Base-by-base conservation (phyloP, 2,113 vertebrate genomes). In the Epinephelus fuscoguttatus region DNA sequence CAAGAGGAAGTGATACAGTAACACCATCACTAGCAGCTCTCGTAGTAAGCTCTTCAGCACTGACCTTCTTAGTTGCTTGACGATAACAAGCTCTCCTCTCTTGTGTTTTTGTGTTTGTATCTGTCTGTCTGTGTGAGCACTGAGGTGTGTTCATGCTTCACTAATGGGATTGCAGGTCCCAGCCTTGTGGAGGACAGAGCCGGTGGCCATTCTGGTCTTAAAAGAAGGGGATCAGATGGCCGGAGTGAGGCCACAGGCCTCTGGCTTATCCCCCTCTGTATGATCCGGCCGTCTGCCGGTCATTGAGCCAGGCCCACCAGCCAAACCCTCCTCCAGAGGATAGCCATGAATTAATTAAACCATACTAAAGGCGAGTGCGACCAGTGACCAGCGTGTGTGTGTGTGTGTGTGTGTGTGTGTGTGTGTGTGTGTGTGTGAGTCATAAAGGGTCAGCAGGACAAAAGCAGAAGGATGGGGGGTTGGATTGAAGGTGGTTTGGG, bases 301-400 rank as follows among this genome's bases (percentile, higher is more conserved):
- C 89, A 88, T 66, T 85, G 84, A 94, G 86, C 90, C 87, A 77
- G 85, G 66, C 79, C 72, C 89, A 87, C 77, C 76, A 75, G 90
- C 90, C 82, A 86, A 84, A 86, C 70, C 75, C 83, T 86, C 76
- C 89, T 92, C 86, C 61, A 86, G 88, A 89, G 92, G 86, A 93
- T 88, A 78, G 73, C 75, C 68, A 89, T 94, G 90, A 94, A 93
- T 95, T 94, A 93, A 95, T 96, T 94, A 94, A 85, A 88, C 80
- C 75, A 84, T 70, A 62, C 72, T 82, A 50, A 63, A 84, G 86
- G 83, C 83, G 72, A 85, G 71, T 77, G 81, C 72, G 40, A 84
- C 77, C 25, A 55, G 53, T 70, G 49, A 84, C 77, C 25, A 55
- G 53, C 67, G 17, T 67, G 81, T 78, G 78, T 71, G 79, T 0